phyloP scores from a whole-genome alignment of 1,140 invertebrate genomes.

The Holcopasites calliopsidis region DNA sequence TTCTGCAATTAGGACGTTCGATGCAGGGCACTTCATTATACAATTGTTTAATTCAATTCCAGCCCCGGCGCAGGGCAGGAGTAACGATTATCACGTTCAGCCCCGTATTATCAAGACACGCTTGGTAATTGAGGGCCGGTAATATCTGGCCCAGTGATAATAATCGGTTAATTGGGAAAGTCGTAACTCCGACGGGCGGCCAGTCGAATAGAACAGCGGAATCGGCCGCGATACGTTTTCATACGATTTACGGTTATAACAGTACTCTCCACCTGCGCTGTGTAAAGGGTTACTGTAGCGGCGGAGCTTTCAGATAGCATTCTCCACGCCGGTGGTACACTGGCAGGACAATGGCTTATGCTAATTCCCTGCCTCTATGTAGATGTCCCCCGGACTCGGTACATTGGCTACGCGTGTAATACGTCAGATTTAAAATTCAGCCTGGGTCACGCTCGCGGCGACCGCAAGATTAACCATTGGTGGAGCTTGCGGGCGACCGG shows the following conservation, averaged over 20 bases:
- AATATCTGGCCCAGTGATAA: constrained; percentile 18
- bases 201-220: constrained; percentile 22
- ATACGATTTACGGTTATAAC: constrained; percentile 53
- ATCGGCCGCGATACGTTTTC: constrained; percentile 28
- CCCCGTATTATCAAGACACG: constrained; percentile 23
- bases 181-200: constrained; percentile 13
- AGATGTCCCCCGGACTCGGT: constrained; percentile 49
- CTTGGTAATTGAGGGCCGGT: not conserved
- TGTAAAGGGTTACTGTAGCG: constrained; percentile 66
- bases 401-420: constrained; percentile 44
- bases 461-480: constrained; percentile 33
- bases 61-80: not conserved
- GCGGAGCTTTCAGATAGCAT: constrained; percentile 61
- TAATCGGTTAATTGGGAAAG: constrained; percentile 34
- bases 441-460: constrained; percentile 34
- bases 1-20: too few species aligned
- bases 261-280: constrained; percentile 59
- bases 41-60: not conserved
- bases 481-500: not conserved
- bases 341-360: constrained; percentile 73
- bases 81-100: constrained; percentile 14
- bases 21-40: not conserved
- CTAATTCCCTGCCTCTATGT: constrained; percentile 64
- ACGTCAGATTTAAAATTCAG: constrained; percentile 53
- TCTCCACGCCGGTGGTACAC: constrained; percentile 6